Evolutionary conservation across 2,113 vertebrate genomes (phyloP), one percentile per base, ranked within the genome.

Genomic region (Fukomys damarensis): DNA sequence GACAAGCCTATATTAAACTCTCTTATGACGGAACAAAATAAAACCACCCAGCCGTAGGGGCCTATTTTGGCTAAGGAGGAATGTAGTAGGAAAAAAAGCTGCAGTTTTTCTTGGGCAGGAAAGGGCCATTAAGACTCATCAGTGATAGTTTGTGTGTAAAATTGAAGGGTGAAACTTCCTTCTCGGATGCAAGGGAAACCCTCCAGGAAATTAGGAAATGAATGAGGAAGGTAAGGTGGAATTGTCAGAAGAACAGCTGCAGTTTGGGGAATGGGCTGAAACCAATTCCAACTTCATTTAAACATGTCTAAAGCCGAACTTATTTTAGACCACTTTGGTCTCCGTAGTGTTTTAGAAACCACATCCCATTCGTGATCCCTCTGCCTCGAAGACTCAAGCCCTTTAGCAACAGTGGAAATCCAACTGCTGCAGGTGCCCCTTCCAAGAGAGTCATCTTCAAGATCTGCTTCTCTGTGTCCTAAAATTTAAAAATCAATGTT

Each of bases 331-430:
- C 86, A 74, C 91, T 96, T 96, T 43, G 95, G 95, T 97, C 94
- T 98, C 96, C 97, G 97, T 98, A 63, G 56, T 82, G 3, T 98
- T 98, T 98, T 97, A 97, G 93, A 96, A 98, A 98, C 93, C 93
- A 89, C 94, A 56, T 95, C 98, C 97, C 94, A n/a, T 76, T 82
- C 93, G 72, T 76, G 81, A 46, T 96, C 92, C 89, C 97, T 96
- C 97, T 97, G 96, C 82, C 90, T 97, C 93, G 86, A 98, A 97
- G 96, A 89, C 97, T 96, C 16, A 90, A 95, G 65, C 91, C 96
- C 83, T 96, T 97, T 98, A 94, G 93, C 56, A 97, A 96, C 92
- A 93, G 93, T 91, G 97, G 88, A 97, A 97, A 96, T 61, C 91
- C 89, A 89, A 95, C 77, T 63, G 58, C 81, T 59, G 43, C 74